Conservation (phyloP, 2,113 vertebrate species). For the Nipponia nippon region DNA sequence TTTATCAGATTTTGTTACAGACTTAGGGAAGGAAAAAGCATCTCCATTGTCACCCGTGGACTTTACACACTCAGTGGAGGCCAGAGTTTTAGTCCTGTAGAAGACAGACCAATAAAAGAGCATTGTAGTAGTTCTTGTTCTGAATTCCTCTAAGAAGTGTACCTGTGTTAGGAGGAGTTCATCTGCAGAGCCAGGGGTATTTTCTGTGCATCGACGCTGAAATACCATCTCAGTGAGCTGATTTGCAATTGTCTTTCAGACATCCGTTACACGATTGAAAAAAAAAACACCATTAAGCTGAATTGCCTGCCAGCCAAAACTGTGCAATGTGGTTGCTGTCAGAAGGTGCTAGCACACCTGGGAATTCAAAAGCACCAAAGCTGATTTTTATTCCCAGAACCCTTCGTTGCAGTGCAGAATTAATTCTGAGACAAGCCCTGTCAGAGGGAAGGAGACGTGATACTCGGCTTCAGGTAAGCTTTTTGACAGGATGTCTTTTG, state of each 20-base stretch:
- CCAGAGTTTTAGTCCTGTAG: neutral
- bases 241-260: neutral
- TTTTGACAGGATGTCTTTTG: neutral
- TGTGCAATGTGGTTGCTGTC: neutral
- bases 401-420: neutral
- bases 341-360: neutral
- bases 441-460: rapidly evolving
- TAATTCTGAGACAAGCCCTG: neutral
- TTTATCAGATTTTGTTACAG: neutral
- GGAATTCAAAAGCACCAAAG: neutral
- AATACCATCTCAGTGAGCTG: neutral
- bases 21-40: neutral
- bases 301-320: neutral
- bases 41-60: neutral
- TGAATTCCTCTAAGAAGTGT: neutral
- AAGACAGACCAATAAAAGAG: neutral
- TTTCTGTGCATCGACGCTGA: neutral
- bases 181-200: neutral
- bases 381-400: neutral
- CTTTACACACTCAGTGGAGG: neutral
- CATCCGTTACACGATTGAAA: neutral
- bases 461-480: neutral
- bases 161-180: neutral
- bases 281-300: neutral
- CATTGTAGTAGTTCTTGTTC: neutral